Evolutionary conservation across 2,797 vertebrate species (phyloP), one percentile per base, ranked within the genome.

Genomic region (Discoglossus pictus): DNA sequence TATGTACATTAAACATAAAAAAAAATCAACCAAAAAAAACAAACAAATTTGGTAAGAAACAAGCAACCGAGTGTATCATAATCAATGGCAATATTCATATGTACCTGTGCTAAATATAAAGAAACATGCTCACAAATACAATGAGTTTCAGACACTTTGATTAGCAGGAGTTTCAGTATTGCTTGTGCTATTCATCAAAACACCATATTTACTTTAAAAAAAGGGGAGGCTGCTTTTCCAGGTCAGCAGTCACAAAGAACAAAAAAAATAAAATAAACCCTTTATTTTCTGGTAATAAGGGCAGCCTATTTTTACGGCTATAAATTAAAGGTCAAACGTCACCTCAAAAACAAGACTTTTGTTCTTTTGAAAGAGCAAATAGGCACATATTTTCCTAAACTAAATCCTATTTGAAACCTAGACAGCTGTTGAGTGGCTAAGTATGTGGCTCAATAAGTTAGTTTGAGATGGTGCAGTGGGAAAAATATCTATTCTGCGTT

Each of bases 311-410:
- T 2, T 13, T 25, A 61, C 6, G 13, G 27, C 27, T 31, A 8
- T 8, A 31, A 31, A 31, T 31, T 4, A 31, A 31, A 31, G 27
- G 8, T 8, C 4, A 31, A 31, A 31, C 4, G 4, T 31, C 69
- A 73, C 73, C 77, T 78, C 74, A 70, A 54, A 70, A 66, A 68
- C 63, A 84, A 88, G 89, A 91, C 93, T 91, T 80, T 72, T 78
- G 86, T 75, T 75, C 79, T 81, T 74, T 82, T 73, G n/a, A n/a
- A n/a, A n/a, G n/a, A n/a, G n/a, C n/a, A n/a, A n/a, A n/a, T n/a
- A n/a, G n/a, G n/a, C n/a, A n/a, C n/a, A n/a, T n/a, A n/a, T n/a
- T n/a, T n/a, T n/a, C n/a, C n/a, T n/a, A n/a, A n/a, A n/a, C n/a
- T n/a, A n/a, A n/a, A n/a, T n/a, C n/a, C n/a, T n/a, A n/a, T n/a